A percentile compares a stretch with the other conserved stretches of the same genome.
Conservation (phyloP, 2,797 vertebrate species). For the Dicrostonyx torquatus region DNA sequence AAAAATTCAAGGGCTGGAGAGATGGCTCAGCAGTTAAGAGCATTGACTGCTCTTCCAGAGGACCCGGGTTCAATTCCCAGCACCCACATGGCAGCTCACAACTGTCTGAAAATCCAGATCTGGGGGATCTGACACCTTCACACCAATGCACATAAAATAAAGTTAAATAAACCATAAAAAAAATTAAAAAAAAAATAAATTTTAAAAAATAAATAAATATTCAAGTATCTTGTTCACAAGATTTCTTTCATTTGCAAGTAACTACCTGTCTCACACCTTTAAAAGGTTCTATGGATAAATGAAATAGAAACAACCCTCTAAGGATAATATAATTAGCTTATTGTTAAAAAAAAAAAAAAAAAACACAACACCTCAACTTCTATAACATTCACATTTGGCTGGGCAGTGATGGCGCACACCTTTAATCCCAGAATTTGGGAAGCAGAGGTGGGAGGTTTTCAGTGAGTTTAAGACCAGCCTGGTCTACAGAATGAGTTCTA, state of each 20-base stretch:
- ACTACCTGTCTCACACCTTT: slow-evolving; percentile 4
- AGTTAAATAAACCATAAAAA: too few species aligned
- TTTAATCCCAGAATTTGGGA: neutral
- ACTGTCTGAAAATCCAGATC: too few species aligned
- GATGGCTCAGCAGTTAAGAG: too few species aligned
- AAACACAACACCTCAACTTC: neutral
- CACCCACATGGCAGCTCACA: too few species aligned
- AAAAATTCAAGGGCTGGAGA: too few species aligned
- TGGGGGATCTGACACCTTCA: too few species aligned
- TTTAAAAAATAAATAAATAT: too few species aligned
- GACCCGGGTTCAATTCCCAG: too few species aligned
- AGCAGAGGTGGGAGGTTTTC: neutral
- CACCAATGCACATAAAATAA: too few species aligned
- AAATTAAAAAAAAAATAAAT: too few species aligned
- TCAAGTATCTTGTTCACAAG: neutral
- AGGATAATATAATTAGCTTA: neutral
- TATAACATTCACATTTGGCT: slow-evolving; percentile 6
- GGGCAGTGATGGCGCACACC: neutral
- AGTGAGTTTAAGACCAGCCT: neutral
- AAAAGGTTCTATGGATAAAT: neutral
- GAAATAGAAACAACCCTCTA: neutral
- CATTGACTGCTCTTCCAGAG: too few species aligned
- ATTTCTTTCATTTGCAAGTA: slow-evolving; percentile 45
- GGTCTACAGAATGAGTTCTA: neutral
- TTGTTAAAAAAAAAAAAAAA: neutral